Evolutionary conservation across 1,140 invertebrate species (phyloP), one percentile per base, ranked within the genome.

Genomic region (Formica selysi): DNA sequence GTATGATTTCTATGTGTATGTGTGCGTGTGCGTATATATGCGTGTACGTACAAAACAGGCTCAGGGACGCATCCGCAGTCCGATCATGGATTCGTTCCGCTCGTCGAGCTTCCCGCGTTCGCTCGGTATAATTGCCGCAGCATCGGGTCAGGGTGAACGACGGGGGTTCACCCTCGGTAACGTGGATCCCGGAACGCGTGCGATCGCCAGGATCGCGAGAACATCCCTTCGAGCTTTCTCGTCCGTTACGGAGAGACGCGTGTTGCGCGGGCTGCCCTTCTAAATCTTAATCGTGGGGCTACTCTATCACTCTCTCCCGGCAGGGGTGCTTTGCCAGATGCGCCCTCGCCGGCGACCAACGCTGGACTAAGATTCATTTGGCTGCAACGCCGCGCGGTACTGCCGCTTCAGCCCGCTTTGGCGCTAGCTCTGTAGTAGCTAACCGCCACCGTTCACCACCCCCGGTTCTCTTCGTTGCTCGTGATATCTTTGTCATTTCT

Each of bases 301-400:
- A 73, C 64, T 61, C 26, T 81, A 74, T 65, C 62, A 59, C 86
- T 64, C 80, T 71, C 36, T 71, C 68, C 83, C 61, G 73, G 76
- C 62, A 73, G 65, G 61, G 76, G 59, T 26, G 62, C 22, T 13
- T 81, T 85, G 85, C 74, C 86, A 91, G 92, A 91, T 93, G 91
- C 92, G 91, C 88, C 91, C 91, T 92, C 91, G 91, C 90, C 93
- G 94, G 91, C 94, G 93, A 94, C 91, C 93, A 94, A 94, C 93
- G 93, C 93, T 94, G 93, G 92, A 95, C 94, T 95, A 93, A 94
- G 94, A 93, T 92, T 94, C 94, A 93, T 94, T 93, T 93, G 89
- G 92, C 92, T 92, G 93, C 93, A 93, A 91, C 90, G 90, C 90
- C 88, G 90, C 90, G 90, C 87, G 79, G 76, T 90, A 88, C 79